A percentile compares a stretch with the other conserved stretches of the same genome.
phyloP scores from a whole-genome alignment of 2,888 invertebrate genomes.

The Phengaris arion region DNA sequence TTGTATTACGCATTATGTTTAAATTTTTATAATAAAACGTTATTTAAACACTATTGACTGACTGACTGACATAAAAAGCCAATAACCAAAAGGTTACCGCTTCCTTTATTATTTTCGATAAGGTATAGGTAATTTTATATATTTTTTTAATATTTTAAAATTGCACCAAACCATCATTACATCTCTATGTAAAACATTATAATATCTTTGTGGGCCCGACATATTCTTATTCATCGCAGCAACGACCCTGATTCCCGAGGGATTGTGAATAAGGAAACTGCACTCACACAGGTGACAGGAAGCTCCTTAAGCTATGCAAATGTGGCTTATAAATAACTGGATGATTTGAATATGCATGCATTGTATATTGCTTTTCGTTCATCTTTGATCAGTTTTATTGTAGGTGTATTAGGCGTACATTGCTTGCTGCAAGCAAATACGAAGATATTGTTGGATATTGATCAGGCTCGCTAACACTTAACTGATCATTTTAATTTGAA shows the following conservation, averaged over 20 bases:
- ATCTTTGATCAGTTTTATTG: background rate
- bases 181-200: background rate
- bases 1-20: background rate
- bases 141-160: background rate
- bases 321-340: constrained; percentile 17
- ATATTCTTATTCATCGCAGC: background rate
- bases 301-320: constrained; percentile 17
- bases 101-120: background rate
- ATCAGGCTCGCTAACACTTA: background rate
- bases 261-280: constrained; percentile 25
- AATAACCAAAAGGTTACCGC: constrained; percentile 10
- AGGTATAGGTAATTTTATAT: background rate
- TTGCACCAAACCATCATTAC: background rate
- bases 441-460: background rate
- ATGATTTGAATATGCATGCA: constrained; percentile 1
- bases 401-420: too few species aligned
- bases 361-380: constrained; percentile 2
- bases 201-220: constrained; percentile 1
- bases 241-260: background rate
- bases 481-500: background rate
- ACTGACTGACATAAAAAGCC: background rate
- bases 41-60: too few species aligned
- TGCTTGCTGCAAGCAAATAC: background rate
- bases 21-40: background rate
- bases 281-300: constrained; percentile 17